A percentile compares a stretch with the other conserved stretches of the same genome.
These are phyloP conservation scores for Leptopilina boulardi DNA, from an alignment of 1,140 invertebrate species.

Conservation along the genomic window DNA sequence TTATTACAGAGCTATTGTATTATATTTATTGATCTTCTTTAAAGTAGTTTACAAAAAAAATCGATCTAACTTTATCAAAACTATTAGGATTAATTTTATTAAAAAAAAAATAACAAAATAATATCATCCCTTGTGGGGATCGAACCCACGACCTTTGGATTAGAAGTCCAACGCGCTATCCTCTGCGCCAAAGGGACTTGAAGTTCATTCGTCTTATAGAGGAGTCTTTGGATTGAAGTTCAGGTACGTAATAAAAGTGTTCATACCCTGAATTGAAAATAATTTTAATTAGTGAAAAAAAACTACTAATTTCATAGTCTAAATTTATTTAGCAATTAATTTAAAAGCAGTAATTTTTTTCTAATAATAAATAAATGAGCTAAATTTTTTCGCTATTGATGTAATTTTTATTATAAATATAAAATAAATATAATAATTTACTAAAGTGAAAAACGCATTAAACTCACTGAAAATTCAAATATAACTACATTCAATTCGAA, in stretches of 20 bases:
- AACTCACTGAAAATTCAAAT: no score
- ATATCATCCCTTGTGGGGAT: constrained; percentile 78
- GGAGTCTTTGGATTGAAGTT: constrained; percentile 16
- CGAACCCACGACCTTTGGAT: constrained; percentile 80
- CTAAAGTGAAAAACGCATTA: no score
- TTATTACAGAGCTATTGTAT: no score
- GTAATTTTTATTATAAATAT: no score
- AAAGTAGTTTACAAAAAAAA: background rate
- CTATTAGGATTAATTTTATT: background rate
- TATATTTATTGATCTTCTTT: background rate
- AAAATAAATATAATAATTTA: no score
- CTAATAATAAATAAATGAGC: no score
- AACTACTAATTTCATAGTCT: no score
- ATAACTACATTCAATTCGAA: no score
- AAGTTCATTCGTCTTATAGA: background rate
- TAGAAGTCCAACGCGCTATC: constrained; percentile 79
- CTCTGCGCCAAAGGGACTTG: constrained; percentile 77
- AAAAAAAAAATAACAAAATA: background rate
- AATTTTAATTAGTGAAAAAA: no score
- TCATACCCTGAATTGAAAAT: background rate
- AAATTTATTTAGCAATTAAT: no score
- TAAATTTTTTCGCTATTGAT: no score
- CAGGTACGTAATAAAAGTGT: constrained; percentile 7
- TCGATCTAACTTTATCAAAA: background rate
- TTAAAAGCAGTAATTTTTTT: no score